Evolutionary conservation across 2,113 vertebrate genomes (phyloP), one percentile per base, ranked within the genome.

Genomic region (Chloroceryle aenea): DNA sequence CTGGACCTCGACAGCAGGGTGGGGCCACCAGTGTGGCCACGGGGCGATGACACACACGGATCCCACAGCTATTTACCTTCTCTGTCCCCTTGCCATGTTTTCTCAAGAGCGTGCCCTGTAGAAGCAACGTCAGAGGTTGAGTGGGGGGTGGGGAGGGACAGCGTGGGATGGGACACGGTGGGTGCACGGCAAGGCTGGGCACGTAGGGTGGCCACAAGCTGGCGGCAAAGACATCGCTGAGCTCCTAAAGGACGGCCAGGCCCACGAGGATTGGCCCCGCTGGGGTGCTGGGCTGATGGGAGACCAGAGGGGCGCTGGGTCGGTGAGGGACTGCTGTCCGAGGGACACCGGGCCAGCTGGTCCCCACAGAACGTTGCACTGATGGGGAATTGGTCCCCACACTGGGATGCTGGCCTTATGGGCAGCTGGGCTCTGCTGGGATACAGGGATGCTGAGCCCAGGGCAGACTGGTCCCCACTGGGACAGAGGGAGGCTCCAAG

Each of bases 11-110:
- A 81, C 68, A 93, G 59, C 67, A 76, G 73, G 45, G 40, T 9
- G 55, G 61, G 86, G 42, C 83, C 90, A 68, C n/a, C 0, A 25
- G 61, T 0, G 73, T 23, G 84, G 72, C 87, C 90, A 72, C 8
- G 0, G 82, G 82, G 36, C 14, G 2, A 90, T 71, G 87, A 96
- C 96, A 96, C 95, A 97, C 96, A 98, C 6, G 90, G 76, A 69
- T 66, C 81, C 92, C 91, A 88, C 71, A 47, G 69, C 97, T 95
- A 92, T 91, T 98, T 98, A 98, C 98, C 98, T 98, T 98, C 97
- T 98, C 98, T 96, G 98, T 97, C 95, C 98, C 98, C 97, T 98
- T 98, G 98, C 98, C 98, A 97, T 98, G 98, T 96, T 98, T 98
- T 98, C 98, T 98, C 98, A 98, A 98, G 97, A 98, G 98, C 89